A percentile compares a stretch with the other conserved stretches of the same genome.
phyloP scores from a whole-genome alignment of 1,140 invertebrate genomes.

The Panagrolaimus sp. region DNA sequence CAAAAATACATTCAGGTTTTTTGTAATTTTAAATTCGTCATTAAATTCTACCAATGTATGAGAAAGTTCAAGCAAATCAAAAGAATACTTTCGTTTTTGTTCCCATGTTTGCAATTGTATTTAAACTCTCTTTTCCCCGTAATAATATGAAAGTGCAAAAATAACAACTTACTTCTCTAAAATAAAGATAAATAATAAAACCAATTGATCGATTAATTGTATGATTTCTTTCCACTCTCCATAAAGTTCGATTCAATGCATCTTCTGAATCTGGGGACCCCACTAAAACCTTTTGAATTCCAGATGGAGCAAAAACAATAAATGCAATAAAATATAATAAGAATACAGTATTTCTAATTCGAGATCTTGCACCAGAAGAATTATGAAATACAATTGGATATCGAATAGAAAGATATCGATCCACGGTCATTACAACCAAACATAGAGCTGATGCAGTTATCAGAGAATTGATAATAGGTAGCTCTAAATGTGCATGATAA shows the following conservation, averaged over 20 bases:
- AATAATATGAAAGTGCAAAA: no score
- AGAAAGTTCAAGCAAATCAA: no score
- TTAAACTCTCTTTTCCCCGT: no score
- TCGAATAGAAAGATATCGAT: constrained; percentile 45
- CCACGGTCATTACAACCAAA: constrained; percentile 51
- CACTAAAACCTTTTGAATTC: constrained; percentile 26
- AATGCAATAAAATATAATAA: constrained; percentile 38
- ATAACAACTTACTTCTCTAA: constrained; percentile 39
- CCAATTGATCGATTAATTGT: constrained; percentile 18
- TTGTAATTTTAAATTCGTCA: not conserved
- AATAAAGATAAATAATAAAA: constrained; percentile 41
- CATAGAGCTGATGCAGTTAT: constrained; percentile 48
- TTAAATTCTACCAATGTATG: not conserved
- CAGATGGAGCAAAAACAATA: constrained; percentile 44
- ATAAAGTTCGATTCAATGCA: constrained; percentile 16
- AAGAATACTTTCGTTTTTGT: no score
- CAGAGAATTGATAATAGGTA: constrained; percentile 46
- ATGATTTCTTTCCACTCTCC: constrained; percentile 22
- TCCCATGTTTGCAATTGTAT: no score
- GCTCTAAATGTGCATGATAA: constrained; percentile 51
- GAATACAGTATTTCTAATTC: constrained; percentile 31
- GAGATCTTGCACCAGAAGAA: constrained; percentile 29
- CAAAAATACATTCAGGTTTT: not conserved
- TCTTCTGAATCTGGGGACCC: constrained; percentile 17
- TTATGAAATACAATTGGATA: constrained; percentile 46